Percentiles rank a stretch among this genome's conserved stretches.
These are phyloP conservation scores for Halcyon leucocephala DNA, from an alignment of 2,797 vertebrate species.

Conservation along the genomic window DNA sequence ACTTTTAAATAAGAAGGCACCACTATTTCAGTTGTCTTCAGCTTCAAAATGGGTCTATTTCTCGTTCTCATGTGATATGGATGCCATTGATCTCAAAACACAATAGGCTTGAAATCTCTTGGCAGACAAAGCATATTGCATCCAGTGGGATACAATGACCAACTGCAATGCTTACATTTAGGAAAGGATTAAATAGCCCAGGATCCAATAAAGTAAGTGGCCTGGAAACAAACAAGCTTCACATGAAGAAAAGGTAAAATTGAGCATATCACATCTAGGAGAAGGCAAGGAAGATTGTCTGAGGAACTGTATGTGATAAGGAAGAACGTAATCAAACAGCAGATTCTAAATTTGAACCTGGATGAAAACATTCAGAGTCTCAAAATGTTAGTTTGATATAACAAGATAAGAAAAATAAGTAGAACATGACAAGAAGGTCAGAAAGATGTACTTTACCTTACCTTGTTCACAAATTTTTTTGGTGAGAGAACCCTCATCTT, in stretches of 20 bases:
- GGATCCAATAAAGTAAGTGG: not conserved
- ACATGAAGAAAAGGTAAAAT: not conserved
- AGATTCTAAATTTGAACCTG: not conserved
- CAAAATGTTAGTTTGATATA: not conserved
- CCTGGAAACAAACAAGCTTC: not conserved
- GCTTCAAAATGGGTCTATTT: not conserved
- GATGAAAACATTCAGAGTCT: not conserved
- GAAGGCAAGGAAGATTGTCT: not conserved
- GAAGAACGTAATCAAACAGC: not conserved
- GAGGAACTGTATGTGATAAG: not conserved
- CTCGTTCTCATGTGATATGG: not conserved
- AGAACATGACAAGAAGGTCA: not conserved
- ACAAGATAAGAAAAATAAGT: not conserved
- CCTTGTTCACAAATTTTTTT: slow-evolving; percentile 95
- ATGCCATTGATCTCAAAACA: not conserved
- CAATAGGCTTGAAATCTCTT: not conserved
- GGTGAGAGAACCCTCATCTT: slow-evolving; percentile 94
- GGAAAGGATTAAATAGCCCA: not conserved
- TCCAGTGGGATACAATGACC: not conserved
- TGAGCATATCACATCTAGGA: not conserved
- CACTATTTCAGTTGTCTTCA: not conserved
- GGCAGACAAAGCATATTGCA: not conserved
- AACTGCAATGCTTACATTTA: not conserved
- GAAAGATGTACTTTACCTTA: slow-evolving; percentile 82
- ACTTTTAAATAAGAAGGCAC: not conserved